These are phyloP conservation scores for Girardinus metallicus DNA, from an alignment of 2,797 vertebrate species.

Conservation along the genomic window DNA sequence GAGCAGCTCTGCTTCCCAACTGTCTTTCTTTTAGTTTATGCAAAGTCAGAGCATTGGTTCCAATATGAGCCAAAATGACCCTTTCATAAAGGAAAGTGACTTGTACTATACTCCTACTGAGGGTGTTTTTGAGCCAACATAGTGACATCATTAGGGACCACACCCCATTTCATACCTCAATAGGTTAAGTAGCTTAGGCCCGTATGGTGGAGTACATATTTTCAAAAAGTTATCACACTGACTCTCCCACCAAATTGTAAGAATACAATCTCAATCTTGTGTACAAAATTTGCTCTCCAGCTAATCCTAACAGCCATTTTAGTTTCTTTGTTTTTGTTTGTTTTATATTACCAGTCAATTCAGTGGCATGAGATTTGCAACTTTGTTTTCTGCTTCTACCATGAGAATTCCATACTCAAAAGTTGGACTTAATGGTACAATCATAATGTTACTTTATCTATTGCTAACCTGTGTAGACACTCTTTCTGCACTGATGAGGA, in stretches of 20 bases:
- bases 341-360: neutral
- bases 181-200: neutral
- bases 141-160: conserved; percentile 73
- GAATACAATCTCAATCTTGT: neutral
- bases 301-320: neutral
- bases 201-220: neutral
- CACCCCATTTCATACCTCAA: conserved; percentile 71
- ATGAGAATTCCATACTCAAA: neutral
- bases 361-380: neutral
- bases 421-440: neutral
- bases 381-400: neutral
- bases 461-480: neutral
- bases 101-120: conserved; percentile 72
- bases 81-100: conserved; percentile 59
- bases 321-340: neutral
- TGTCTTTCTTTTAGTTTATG: conserved; percentile 14
- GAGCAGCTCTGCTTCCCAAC: conserved; percentile 31
- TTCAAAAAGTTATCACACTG: neutral
- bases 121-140: conserved; percentile 72
- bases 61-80: conserved; percentile 54
- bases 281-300: neutral
- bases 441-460: neutral
- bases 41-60: conserved; percentile 57
- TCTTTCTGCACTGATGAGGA: no score
- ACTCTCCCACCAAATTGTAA: neutral